Conservation (phyloP, 1,140 invertebrate genomes). For the Chrysomallon squamiferum region DNA sequence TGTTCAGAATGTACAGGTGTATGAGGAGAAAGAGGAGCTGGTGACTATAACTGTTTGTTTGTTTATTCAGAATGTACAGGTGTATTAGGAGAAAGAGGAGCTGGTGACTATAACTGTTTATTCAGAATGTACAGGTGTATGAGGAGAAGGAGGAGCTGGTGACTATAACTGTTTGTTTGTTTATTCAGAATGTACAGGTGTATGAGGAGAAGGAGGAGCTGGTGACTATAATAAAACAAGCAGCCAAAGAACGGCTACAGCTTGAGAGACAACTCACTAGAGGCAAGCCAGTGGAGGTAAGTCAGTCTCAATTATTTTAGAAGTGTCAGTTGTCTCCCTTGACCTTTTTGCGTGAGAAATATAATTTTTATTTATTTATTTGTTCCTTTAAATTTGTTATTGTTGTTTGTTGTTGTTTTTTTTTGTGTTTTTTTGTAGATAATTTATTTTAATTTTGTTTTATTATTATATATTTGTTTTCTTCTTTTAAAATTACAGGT, state of each 20-base stretch:
- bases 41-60: constrained; percentile 55
- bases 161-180: constrained; percentile 37
- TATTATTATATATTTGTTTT: too few species aligned
- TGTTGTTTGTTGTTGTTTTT: too few species aligned
- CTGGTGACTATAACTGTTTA: constrained; percentile 56
- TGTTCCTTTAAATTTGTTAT: too few species aligned
- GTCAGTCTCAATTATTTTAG: not conserved
- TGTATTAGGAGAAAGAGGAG: constrained; percentile 61
- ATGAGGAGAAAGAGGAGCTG: constrained; percentile 61
- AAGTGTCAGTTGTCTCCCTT: constrained; percentile 14
- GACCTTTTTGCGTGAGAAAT: not conserved
- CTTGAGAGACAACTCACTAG: constrained; percentile 62
- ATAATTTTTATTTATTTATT: not conserved
- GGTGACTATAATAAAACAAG: constrained; percentile 62
- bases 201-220: constrained; percentile 62
- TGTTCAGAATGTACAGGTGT: constrained; percentile 55
- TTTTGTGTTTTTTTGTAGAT: too few species aligned
- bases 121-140: constrained; percentile 57
- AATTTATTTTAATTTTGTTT: too few species aligned
- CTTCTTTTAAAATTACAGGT: too few species aligned
- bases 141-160: constrained; percentile 62
- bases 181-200: constrained; percentile 52
- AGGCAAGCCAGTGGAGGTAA: constrained; percentile 37
- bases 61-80: constrained; percentile 48
- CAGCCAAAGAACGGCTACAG: constrained; percentile 64